A percentile compares a stretch with the other conserved stretches of the same genome.
These are phyloP conservation scores for Apteryx owenii DNA, from an alignment of 2,113 vertebrate species.

Conservation along the genomic window DNA sequence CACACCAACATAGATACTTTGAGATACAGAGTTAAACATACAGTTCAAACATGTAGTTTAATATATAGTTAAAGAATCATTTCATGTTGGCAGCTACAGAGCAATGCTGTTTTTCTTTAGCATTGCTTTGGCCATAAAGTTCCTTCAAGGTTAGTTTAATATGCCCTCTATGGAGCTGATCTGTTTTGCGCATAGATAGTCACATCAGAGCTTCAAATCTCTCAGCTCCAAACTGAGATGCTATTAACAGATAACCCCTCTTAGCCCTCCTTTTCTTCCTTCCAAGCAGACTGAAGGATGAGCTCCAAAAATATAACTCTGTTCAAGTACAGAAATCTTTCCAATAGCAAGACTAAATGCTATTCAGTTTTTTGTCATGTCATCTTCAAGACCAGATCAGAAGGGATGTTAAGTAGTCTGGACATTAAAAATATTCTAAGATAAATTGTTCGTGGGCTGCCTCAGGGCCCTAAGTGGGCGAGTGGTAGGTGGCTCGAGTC, in stretches of 20 bases:
- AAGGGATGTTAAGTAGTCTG: neutral
- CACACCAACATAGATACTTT: neutral
- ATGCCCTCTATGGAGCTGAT: neutral
- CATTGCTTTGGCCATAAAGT: accelerated
- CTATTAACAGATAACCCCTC: neutral
- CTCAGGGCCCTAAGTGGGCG: neutral
- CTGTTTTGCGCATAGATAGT: neutral
- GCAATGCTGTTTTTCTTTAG: neutral
- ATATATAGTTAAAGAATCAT: accelerated
- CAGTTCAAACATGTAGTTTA: accelerated
- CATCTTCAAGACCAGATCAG: neutral
- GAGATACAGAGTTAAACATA: accelerated
- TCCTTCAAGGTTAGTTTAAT: neutral
- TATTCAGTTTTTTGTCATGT: neutral
- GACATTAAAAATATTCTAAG: neutral
- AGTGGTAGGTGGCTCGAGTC: neutral
- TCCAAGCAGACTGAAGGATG: neutral
- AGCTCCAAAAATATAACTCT: neutral
- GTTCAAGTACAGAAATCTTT: neutral
- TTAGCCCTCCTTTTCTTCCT: neutral
- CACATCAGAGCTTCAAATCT: neutral
- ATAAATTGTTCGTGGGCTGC: neutral
- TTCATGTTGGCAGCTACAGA: neutral
- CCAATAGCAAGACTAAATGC: neutral
- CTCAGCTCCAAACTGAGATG: neutral